Percentiles rank a stretch among this genome's conserved stretches.
These are phyloP conservation scores for Narcine bancroftii DNA, from an alignment of 2,113 vertebrate species.

Conservation along the genomic window DNA sequence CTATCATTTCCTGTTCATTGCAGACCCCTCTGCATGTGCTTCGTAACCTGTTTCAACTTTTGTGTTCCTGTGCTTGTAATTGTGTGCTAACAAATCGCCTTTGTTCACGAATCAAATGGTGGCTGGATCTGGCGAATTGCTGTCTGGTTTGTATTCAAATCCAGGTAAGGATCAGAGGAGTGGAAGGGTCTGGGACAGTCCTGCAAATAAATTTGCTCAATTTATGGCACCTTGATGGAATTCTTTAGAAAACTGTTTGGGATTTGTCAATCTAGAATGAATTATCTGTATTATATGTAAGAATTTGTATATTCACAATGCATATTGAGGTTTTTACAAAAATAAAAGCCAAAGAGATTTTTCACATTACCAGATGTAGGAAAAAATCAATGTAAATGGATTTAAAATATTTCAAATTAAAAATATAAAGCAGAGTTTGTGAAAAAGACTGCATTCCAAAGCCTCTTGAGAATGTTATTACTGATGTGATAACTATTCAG, in stretches of 20 bases:
- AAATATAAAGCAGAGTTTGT: background rate
- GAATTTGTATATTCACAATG: background rate
- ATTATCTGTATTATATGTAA: background rate
- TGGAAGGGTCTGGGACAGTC: background rate
- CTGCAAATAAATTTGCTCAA: slow-evolving; percentile 12
- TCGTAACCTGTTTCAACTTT: slow-evolving; percentile 63
- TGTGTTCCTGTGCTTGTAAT: slow-evolving; percentile 80
- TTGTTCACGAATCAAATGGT: slow-evolving; percentile 78
- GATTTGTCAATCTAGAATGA: background rate
- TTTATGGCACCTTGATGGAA: slow-evolving; percentile 27
- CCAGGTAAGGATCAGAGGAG: slow-evolving; percentile 60
- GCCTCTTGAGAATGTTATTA: background rate
- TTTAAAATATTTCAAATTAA: background rate
- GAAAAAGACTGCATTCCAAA: background rate
- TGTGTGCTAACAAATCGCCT: slow-evolving; percentile 88
- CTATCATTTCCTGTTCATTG: slow-evolving; percentile 90
- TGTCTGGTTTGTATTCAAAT: slow-evolving; percentile 99
- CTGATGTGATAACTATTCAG: background rate
- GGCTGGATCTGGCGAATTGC: slow-evolving; percentile 73
- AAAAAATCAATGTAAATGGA: background rate
- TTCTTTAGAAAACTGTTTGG: background rate
- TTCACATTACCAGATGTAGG: background rate
- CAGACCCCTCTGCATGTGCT: slow-evolving; percentile 53
- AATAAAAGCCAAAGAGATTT: background rate
- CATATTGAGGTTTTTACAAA: background rate